Evolutionary conservation across 92 coral and sea anemone species (phyloP).

Genomic region (Meandrina meandrites): DNA sequence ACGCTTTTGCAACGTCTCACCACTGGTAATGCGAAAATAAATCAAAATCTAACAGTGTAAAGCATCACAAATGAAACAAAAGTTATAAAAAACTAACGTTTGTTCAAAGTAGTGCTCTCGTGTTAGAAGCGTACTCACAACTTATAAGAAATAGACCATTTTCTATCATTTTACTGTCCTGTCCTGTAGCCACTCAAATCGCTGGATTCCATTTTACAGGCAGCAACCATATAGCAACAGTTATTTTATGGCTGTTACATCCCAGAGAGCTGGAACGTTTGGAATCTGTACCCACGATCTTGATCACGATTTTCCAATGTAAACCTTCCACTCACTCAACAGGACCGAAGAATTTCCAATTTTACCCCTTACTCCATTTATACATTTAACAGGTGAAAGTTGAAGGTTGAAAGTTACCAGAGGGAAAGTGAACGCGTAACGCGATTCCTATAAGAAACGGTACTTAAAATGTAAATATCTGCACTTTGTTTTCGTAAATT

Average conservation of each 20-base stretch:
- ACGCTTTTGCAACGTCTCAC: neutral
- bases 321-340: neutral
- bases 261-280: neutral
- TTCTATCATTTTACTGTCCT: neutral
- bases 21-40: neutral
- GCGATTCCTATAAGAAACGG: neutral
- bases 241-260: neutral
- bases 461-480: neutral
- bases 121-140: neutral
- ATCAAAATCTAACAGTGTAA: neutral
- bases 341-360: neutral
- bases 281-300: conserved; percentile 2
- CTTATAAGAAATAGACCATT: neutral
- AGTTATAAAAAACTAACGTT: too few relatives aligned
- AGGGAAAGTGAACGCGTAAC: neutral
- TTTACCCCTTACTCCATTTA: neutral
- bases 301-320: conserved; percentile 13
- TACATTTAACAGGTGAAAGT: neutral
- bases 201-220: neutral
- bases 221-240: neutral
- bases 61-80: neutral
- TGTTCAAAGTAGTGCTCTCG: neutral
- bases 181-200: neutral
- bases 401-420: neutral
- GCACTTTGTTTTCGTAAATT: neutral